phyloP scores from a whole-genome alignment of 2,113 vertebrate genomes.

The Oreochromis tanganicae region DNA sequence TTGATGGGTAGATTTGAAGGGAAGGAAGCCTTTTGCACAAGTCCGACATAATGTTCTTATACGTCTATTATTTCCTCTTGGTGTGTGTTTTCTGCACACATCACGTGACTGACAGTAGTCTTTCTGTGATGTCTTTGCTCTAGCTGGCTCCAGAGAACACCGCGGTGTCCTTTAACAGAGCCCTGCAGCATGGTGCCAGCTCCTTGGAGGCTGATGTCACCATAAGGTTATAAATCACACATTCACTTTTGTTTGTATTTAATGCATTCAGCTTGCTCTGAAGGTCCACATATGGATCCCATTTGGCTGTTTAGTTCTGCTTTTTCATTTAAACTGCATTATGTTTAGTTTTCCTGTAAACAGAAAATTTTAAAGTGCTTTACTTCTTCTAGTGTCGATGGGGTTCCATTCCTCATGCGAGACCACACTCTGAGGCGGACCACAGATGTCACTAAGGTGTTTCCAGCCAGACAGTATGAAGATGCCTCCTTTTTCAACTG shows the following conservation, averaged over 20 bases:
- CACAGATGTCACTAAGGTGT: constrained; percentile 80
- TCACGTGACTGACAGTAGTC: neutral
- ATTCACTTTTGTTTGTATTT: neutral
- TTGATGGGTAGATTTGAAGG: accelerated
- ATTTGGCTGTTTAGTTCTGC: neutral
- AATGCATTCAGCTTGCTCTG: neutral
- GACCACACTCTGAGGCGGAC: constrained; percentile 85
- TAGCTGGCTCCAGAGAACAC: constrained; percentile 96
- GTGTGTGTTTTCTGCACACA: neutral
- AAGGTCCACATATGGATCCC: neutral
- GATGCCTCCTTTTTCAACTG: constrained; percentile 90
- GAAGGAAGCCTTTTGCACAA: neutral
- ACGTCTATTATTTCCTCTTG: neutral
- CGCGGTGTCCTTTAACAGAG: constrained; percentile 90
- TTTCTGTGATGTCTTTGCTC: neutral
- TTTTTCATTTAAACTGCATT: neutral
- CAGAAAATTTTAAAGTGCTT: neutral
- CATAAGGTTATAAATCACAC: constrained; percentile 75
- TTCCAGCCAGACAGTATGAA: constrained; percentile 73
- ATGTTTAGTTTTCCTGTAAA: neutral
- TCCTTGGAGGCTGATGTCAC: constrained; percentile 86
- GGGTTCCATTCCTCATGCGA: constrained; percentile 90
- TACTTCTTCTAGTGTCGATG: constrained; percentile 78
- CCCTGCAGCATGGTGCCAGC: constrained; percentile 80
- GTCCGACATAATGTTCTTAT: neutral